Base-by-base conservation (phyloP, 1,140 invertebrate genomes). In the Palaemon carinicauda region DNA sequence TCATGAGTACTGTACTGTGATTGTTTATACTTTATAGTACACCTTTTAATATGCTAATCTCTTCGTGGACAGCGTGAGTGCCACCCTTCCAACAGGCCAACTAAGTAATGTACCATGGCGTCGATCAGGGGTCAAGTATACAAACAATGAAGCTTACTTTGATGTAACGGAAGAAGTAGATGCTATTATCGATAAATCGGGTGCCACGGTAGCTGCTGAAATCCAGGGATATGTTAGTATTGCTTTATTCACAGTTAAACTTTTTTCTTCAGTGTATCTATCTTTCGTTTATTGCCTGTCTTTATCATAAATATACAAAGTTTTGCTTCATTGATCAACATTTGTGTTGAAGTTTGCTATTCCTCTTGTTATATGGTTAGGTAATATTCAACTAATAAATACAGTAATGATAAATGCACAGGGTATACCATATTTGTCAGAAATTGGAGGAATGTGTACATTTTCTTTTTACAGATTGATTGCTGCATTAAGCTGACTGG, bases 121-220 rank as follows among this genome's bases (percentile, higher is more conserved):
- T 86, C 92, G 98, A 89, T 97, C 96, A 3, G 98, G 98, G 41
- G 98, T 99, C 0, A 99, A 99, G 91, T 99, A 99, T 91, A 97
- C 98, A n/a, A 99, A 99, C 91, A 99, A 99, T 91, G 98, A 99
- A 93, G 98, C 98, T 17, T 99, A 99, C 92, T 99, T 99, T 92
- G 98, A 99, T 94, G 96, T 99, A 14, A 96, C 99, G 71, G 98
- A 98, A 92, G 97, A 98, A 94, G 90, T 92, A n/a, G 98, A 99
- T 93, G 98, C 98, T 14, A 99, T 99, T 88, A 99, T 99, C 91
- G 99, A 99, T 92, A 98, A 97, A 92, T 96, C 96, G 89, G 99
- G 99, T 17, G 95, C 96, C 5, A 98, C 98, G 0, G 97, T 99
- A 4, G 98, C 97, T 92, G 97, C 98, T 50, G 98, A 99, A 94